Evolutionary conservation across 1,140 invertebrate genomes (phyloP).

Genomic region (Zaprionus tsacasi): DNA sequence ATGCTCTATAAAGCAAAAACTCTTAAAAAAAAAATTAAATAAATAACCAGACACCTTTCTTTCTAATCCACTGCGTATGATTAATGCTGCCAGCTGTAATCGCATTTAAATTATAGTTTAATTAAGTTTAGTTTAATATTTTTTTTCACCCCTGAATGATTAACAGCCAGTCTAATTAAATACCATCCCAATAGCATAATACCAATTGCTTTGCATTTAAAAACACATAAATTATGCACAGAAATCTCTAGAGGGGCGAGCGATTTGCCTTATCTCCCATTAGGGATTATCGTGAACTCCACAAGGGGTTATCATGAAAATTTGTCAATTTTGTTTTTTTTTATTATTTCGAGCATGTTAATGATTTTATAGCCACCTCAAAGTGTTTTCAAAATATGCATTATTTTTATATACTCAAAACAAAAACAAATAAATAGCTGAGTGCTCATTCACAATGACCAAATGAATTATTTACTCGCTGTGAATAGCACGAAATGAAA

Average conservation of each 20-base stretch:
- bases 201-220: neutral
- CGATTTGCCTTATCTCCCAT: neutral
- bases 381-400: neutral
- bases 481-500: neutral
- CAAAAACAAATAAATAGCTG: neutral
- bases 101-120: neutral
- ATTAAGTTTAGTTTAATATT: neutral
- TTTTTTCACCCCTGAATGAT: neutral
- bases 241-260: neutral
- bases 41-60: neutral
- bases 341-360: neutral
- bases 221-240: neutral
- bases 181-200: neutral
- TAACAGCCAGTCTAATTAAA: neutral
- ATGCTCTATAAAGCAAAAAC: neutral
- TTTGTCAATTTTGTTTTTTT: neutral
- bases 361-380: neutral
- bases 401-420: neutral
- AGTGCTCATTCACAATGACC: too few species aligned
- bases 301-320: neutral
- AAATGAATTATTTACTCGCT: too few species aligned
- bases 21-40: neutral
- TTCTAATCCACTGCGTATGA: neutral
- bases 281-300: neutral
- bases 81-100: conserved; percentile 1